These are phyloP conservation scores for Engystomops pustulosus DNA, from an alignment of 2,113 vertebrate genomes.

Conservation along the genomic window DNA sequence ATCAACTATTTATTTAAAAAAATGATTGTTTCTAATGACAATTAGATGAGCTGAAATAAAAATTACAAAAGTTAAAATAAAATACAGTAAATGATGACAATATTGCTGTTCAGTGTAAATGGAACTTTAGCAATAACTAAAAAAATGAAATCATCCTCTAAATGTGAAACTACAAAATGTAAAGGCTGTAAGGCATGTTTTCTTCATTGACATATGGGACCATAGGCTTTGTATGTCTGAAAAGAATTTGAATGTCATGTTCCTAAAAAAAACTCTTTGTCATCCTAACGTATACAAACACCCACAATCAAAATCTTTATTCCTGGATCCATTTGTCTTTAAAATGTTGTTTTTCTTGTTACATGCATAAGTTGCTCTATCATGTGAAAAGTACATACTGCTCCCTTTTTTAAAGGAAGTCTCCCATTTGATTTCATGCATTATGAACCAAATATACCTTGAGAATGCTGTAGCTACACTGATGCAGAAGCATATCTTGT, in stretches of 20 bases:
- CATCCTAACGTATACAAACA: too few relatives aligned
- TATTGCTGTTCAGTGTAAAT: background rate
- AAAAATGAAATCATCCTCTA: background rate
- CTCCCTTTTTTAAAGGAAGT: too few relatives aligned
- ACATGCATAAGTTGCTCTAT: background rate
- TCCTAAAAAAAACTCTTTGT: too few relatives aligned
- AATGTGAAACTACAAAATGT: background rate
- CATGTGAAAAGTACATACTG: background rate
- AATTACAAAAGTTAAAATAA: constrained; percentile 26
- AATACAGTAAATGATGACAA: background rate
- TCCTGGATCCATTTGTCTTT: background rate
- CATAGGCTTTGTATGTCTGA: background rate
- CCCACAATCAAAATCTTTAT: too few relatives aligned
- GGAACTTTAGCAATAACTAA: background rate
- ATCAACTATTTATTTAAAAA: constrained; percentile 42
- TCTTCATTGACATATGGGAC: background rate
- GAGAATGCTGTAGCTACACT: too few relatives aligned
- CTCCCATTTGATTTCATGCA: too few relatives aligned
- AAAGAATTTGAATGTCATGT: background rate
- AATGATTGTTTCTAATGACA: constrained; percentile 22
- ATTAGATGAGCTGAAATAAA: constrained; percentile 15
- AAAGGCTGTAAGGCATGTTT: background rate
- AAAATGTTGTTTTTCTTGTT: background rate
- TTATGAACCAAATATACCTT: too few relatives aligned
- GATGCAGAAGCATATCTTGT: too few relatives aligned